Evolutionary conservation across 64 coral and sea anemone genomes (phyloP), one percentile per base, ranked within the genome.

Genomic region (Actinia equina): DNA sequence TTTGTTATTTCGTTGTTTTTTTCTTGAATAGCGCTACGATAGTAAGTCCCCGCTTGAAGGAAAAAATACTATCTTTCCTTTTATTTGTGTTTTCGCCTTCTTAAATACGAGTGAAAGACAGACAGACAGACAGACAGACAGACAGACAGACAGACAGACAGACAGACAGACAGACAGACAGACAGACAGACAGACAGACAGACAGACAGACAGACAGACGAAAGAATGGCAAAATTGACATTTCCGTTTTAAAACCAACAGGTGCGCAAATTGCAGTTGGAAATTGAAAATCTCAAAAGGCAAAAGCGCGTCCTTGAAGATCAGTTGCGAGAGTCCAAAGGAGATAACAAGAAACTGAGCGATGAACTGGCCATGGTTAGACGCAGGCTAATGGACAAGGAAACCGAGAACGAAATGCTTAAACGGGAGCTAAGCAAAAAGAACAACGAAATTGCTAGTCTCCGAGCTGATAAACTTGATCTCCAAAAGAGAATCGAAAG

Each of bases 321-420:
- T 17, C 94, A 93, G 71, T 69, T 97, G 2, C 56, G 71, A 26
- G 91, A 93, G 51, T 90, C 84, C 79, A 97, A 90, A 79, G 86
- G 94, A n/a, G 94, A 97, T 63, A 93, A 86, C 7, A 93, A 93
- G 44, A 87, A 84, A 85, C 89, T 84, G 43, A 83, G 44, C 18
- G 95, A 98, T 79, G 95, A 98, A 64, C 89, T 98, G 43, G 87
- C 90, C n/a, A 82, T 88, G 59, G 77, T 98, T 74, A 90, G 91
- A 52, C 92, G 89, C 14, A 84, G 85, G 55, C 95, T 98, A 22
- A 30, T 94, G 22, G 89, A 89, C 59, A 88, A 94, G 30, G 95
- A 98, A 59, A 86, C 92, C 11, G 95, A 98, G 86, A 85, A 94
- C 74, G 95, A 98, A 70, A 80, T 88, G 20, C 92, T 98, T 19